A percentile compares a stretch with the other conserved stretches of the same genome.
Evolutionary conservation across 2,888 invertebrate species (phyloP).

Genomic region (Oeneis ivallda): DNA sequence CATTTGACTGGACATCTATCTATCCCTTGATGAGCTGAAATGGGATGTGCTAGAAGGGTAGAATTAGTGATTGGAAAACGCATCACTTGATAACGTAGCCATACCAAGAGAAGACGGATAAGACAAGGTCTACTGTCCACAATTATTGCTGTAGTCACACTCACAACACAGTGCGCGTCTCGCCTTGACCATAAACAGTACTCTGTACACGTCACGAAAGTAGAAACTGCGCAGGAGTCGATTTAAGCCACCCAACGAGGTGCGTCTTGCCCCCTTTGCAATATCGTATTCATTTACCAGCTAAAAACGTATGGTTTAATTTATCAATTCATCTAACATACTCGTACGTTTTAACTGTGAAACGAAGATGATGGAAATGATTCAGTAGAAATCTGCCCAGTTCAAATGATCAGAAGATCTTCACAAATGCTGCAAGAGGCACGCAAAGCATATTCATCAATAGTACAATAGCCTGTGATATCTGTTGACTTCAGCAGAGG

Average conservation of each 20-base stretch:
- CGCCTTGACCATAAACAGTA: conserved; percentile 10
- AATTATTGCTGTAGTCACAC: conserved; percentile 74
- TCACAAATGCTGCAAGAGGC: no score
- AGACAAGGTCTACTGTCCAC: conserved; percentile 55
- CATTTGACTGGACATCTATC: no score
- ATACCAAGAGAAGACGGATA: conserved; percentile 58
- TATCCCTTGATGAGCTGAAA: no score
- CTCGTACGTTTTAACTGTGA: no score
- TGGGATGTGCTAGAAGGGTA: neutral
- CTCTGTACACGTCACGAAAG: conserved; percentile 5
- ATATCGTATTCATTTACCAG: no score
- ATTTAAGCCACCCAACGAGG: neutral
- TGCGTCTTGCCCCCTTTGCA: no score
- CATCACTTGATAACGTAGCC: conserved; percentile 14
- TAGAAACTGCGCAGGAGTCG: neutral
- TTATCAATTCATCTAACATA: no score
- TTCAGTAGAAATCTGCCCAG: neutral
- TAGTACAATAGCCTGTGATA: neutral
- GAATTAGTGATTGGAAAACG: neutral
- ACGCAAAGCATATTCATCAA: neutral
- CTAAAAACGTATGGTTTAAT: no score
- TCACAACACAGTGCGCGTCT: conserved; percentile 59
- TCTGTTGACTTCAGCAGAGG: no score
- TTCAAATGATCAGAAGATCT: neutral
- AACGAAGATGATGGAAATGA: no score